Percentiles rank a stretch among this genome's conserved stretches.
Conservation (phyloP, 2,888 invertebrate genomes). For the Sylvicola fuscatus region DNA sequence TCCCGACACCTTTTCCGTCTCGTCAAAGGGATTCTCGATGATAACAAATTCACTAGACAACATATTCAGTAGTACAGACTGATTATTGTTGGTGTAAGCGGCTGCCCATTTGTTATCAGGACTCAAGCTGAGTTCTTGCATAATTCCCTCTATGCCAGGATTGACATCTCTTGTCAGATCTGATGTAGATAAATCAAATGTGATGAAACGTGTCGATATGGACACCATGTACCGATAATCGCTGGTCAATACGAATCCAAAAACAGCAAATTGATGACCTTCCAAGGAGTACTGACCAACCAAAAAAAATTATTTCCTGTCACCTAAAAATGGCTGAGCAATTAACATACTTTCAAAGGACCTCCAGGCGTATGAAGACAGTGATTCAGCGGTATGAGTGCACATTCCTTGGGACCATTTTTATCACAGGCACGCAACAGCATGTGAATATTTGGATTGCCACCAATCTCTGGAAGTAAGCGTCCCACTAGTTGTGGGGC, state of each 20-base stretch:
- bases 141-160: slow-evolving; percentile 87
- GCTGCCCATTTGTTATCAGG: slow-evolving; percentile 93
- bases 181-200: slow-evolving; percentile 91
- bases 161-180: slow-evolving; percentile 85
- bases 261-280: slow-evolving; percentile 95
- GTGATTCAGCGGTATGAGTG: slow-evolving; percentile 82
- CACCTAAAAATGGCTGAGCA: not conserved
- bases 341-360: slow-evolving; percentile 56
- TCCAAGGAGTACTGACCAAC: slow-evolving; percentile 76
- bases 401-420: slow-evolving; percentile 74
- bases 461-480: slow-evolving; percentile 74
- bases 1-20: slow-evolving; percentile 40
- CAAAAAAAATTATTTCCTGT: slow-evolving; percentile 11
- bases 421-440: slow-evolving; percentile 79
- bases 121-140: slow-evolving; percentile 82
- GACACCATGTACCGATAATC: slow-evolving; percentile 88
- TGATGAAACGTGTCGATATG: slow-evolving; percentile 89
- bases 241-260: slow-evolving; percentile 73
- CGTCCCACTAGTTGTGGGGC: slow-evolving; percentile 87
- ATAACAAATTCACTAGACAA: slow-evolving; percentile 82
- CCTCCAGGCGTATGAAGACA: slow-evolving; percentile 98
- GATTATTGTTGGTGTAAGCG: slow-evolving; percentile 89
- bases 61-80: slow-evolving; percentile 81
- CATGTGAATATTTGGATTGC: slow-evolving; percentile 63
- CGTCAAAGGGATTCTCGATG: slow-evolving; percentile 65